Evolutionary conservation across 2,113 vertebrate genomes (phyloP), one percentile per base, ranked within the genome.

Genomic region (Semnopithecus entellus): DNA sequence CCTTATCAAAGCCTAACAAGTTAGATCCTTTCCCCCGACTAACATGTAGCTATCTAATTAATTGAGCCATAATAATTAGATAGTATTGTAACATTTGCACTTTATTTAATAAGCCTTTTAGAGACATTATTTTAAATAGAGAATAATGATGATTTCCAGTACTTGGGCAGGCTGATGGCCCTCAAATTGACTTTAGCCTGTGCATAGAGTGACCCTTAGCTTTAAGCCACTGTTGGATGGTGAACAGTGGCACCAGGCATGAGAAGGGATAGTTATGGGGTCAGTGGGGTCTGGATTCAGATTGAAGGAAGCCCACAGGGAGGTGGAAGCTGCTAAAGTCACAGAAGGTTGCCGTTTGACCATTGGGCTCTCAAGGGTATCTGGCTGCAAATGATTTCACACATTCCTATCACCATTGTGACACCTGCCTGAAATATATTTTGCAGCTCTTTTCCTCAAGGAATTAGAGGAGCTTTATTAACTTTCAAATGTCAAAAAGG

Each of bases 61-160:
- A 93, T 66, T 59, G 68, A 84, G 5, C 72, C 64, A 38, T 78
- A 72, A 81, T 92, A 76, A 96, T 72, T 72, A 92, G 75, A 75
- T 57, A 89, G 83, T 61, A 78, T 89, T 93, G 61, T 79, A 84
- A 76, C 48, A 83, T 89, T 94, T 91, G 40, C 22, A n/a, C 59
- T 89, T 94, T 55, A 52, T 61, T 84, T 91, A 40, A 83, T 79
- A 95, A 88, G 52, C 59, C 80, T 94, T 93, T 95, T 57, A 73
- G 40, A 66, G 73, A 72, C 9, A 75, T 70, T 59, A 22, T 30
- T 93, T 89, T 73, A 85, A 93, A 70, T 61, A 68, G 80, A 92
- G 38, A 73, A 20, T n/a, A 82, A 23, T 55, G 70, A 48, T 55
- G 43, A 92, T 94, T 95, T 94, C 35, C 25, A 89, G 82, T 32